Percentiles rank a stretch among this genome's conserved stretches.
Evolutionary conservation across 2,113 vertebrate genomes (phyloP).

Genomic region (Oncorhynchus masou): DNA sequence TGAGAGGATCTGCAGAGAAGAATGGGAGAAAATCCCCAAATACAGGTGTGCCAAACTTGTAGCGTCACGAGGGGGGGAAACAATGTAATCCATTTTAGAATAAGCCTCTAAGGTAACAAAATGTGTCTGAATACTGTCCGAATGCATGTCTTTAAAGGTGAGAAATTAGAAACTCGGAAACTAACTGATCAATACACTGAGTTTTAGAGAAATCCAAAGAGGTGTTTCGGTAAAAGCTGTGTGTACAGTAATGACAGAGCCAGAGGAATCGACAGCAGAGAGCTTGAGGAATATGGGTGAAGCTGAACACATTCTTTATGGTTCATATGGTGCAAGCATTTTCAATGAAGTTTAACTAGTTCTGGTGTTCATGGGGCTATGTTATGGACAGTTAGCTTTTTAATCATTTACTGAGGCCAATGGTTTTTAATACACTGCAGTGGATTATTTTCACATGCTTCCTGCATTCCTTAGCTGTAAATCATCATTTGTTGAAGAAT

Average conservation of each 20-base stretch:
- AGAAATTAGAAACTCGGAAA: background rate
- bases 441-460: conserved; percentile 29
- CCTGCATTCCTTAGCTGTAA: conserved; percentile 26
- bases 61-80: no score
- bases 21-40: no score
- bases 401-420: conserved; percentile 31
- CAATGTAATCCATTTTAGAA: no score
- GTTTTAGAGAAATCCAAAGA: background rate
- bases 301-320: background rate
- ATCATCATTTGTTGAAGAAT: conserved; percentile 44
- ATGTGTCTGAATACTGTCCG: no score
- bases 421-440: conserved; percentile 17
- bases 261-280: conserved; percentile 24
- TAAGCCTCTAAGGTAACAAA: no score
- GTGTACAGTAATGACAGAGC: conserved; percentile 4
- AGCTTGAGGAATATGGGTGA: background rate
- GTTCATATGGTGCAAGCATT: background rate
- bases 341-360: background rate
- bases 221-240: conserved; percentile 1
- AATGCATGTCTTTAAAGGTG: background rate
- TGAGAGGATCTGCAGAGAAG: no score
- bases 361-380: background rate
- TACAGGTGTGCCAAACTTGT: no score
- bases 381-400: conserved; percentile 32
- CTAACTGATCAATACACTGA: background rate